Evolutionary conservation across 2,113 vertebrate genomes (phyloP).

Genomic region (Melanerpes formicivorus): DNA sequence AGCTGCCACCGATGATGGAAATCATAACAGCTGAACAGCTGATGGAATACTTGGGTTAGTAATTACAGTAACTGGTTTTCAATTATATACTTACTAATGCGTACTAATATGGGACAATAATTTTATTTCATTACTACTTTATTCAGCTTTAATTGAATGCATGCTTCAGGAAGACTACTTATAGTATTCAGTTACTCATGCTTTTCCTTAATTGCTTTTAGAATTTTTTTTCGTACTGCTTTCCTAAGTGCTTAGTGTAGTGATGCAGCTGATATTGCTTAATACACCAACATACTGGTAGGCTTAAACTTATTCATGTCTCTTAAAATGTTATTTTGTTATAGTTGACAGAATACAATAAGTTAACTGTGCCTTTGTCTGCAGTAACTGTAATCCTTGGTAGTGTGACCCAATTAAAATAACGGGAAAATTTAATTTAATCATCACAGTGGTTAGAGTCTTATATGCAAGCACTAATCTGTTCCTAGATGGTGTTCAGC

Average conservation of each 20-base stretch:
- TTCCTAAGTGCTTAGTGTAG: not conserved
- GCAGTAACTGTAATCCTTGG: not conserved
- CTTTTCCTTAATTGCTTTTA: not conserved
- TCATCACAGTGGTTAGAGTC: not conserved
- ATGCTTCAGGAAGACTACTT: not conserved
- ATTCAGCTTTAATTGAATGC: not conserved
- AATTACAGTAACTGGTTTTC: not conserved
- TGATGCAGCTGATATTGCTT: not conserved
- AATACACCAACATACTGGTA: not conserved
- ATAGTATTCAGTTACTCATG: not conserved
- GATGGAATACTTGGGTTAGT: slow-evolving; percentile 99
- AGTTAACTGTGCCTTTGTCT: not conserved
- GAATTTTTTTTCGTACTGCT: not conserved
- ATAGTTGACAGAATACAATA: not conserved
- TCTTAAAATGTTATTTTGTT: not conserved
- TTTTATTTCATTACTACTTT: not conserved
- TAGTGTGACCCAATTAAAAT: not conserved
- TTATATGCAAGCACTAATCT: not conserved
- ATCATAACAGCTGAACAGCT: slow-evolving; percentile 98
- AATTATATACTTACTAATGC: not conserved
- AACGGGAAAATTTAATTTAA: not conserved
- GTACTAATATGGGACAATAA: not conserved
- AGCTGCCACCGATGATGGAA: slow-evolving; percentile 98
- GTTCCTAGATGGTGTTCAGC: not conserved
- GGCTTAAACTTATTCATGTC: not conserved